Conservation (phyloP, 2,888 invertebrate genomes). For the Yponomeuta plumbellus region DNA sequence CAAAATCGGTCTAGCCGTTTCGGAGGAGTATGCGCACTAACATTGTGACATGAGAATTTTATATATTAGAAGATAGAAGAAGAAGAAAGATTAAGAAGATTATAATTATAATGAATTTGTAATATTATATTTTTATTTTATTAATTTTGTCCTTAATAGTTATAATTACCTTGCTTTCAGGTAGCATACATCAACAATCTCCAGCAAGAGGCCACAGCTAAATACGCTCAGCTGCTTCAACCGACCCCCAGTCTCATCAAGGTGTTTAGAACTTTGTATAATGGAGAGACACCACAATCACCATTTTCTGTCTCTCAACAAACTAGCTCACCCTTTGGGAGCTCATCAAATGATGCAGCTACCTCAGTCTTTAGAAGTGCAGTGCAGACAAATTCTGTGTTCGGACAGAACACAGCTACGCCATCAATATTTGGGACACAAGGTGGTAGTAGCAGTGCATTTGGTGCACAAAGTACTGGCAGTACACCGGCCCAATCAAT, state of each 20-base stretch:
- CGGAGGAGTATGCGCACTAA: no score
- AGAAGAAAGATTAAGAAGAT: no score
- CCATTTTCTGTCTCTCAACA: constrained; percentile 35
- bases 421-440: constrained; percentile 29
- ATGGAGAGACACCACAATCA: constrained; percentile 42
- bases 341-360: constrained; percentile 29
- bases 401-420: constrained; percentile 27
- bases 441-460: constrained; percentile 21
- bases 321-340: constrained; percentile 23
- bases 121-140: no score
- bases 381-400: constrained; percentile 34
- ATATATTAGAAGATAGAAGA: no score
- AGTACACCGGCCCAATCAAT: constrained; percentile 38
- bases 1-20: no score
- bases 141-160: no score
- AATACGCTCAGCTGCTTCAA: constrained; percentile 46
- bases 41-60: no score
- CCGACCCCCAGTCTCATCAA: constrained; percentile 40
- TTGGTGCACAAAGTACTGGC: constrained; percentile 24
- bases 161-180: constrained; percentile 31
- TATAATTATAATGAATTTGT: no score
- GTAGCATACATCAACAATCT: constrained; percentile 46
- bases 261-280: constrained; percentile 45
- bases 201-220: constrained; percentile 41
- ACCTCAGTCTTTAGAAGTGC: constrained; percentile 54